These are phyloP conservation scores for Ichneumon xanthorius DNA, from an alignment of 2,888 invertebrate species.

Conservation along the genomic window DNA sequence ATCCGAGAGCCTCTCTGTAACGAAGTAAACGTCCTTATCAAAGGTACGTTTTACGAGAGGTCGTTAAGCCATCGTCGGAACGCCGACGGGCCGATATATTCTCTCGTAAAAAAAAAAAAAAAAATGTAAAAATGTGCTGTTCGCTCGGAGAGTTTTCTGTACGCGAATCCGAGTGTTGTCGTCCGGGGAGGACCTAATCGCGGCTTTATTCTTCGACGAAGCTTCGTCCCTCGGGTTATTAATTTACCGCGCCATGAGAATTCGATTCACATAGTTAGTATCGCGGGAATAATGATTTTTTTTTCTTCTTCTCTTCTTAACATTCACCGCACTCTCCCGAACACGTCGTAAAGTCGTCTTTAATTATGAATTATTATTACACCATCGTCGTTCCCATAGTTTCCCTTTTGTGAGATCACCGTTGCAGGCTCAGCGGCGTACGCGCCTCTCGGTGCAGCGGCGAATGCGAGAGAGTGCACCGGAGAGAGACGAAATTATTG, in stretches of 20 bases:
- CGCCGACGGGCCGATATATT: slow-evolving; percentile 22
- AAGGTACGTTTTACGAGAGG: slow-evolving; percentile 62
- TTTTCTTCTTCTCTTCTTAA: slow-evolving; percentile 1
- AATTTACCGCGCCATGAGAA: slow-evolving; percentile 55
- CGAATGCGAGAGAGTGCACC: neutral
- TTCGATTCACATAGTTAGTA: slow-evolving; percentile 72
- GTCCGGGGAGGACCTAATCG: neutral
- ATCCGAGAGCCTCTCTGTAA: slow-evolving; percentile 14
- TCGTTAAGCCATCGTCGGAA: slow-evolving; percentile 56
- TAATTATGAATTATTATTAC: slow-evolving; percentile 80
- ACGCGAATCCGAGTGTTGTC: neutral
- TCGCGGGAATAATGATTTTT: slow-evolving; percentile 39
- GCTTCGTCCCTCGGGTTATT: neutral
- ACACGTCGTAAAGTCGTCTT: slow-evolving; percentile 68
- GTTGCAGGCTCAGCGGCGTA: slow-evolving; percentile 5
- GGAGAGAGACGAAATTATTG: slow-evolving; percentile 9
- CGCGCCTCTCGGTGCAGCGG: neutral
- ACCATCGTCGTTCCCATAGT: slow-evolving; percentile 74
- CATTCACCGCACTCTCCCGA: neutral
- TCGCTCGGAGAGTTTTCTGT: neutral
- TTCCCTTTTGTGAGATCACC: slow-evolving; percentile 76
- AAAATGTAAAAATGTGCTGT: too few relatives aligned
- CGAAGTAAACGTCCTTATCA: slow-evolving; percentile 55
- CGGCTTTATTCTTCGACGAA: neutral
- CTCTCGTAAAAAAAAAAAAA: slow-evolving; percentile 6